These are phyloP conservation scores for Pavo muticus DNA, from an alignment of 2,113 vertebrate species.

Conservation along the genomic window DNA sequence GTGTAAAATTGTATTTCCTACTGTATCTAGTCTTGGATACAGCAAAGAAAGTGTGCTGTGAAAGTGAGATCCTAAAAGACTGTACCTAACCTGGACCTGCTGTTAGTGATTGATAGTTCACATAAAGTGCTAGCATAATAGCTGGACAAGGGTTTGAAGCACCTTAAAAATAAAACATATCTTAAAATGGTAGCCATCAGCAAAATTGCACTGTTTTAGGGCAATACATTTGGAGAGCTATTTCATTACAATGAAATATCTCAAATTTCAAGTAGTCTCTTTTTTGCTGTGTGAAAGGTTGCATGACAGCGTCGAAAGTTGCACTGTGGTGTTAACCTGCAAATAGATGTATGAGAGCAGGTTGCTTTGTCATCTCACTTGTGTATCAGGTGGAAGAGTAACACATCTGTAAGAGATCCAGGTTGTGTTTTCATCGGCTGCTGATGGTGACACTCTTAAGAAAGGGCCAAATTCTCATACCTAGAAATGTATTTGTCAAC, in stretches of 20 bases:
- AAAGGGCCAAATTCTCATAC: conserved; percentile 1
- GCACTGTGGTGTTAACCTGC: background rate
- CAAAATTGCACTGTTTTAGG: conserved; percentile 18
- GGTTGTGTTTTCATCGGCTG: conserved; percentile 14
- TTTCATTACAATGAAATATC: background rate
- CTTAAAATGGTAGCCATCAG: background rate
- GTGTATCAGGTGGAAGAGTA: background rate
- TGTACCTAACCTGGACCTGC: background rate
- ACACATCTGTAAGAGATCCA: conserved; percentile 11
- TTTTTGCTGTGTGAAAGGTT: background rate
- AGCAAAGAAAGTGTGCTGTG: background rate
- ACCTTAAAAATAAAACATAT: conserved; percentile 16
- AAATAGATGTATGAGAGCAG: background rate
- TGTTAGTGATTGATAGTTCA: conserved; percentile 29
- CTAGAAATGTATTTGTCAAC: conserved; percentile 47
- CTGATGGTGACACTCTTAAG: background rate
- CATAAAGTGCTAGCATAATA: conserved; percentile 10
- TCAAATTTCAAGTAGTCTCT: background rate
- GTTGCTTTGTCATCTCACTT: conserved; percentile 1
- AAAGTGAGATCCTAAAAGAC: background rate
- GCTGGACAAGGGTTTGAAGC: conserved; percentile 44
- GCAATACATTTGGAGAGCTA: background rate
- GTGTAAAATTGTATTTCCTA: background rate
- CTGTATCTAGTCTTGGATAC: background rate
- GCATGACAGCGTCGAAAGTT: background rate